Evolutionary conservation across 2,797 vertebrate genomes (phyloP).

Genomic region (Salarias fasciatus): DNA sequence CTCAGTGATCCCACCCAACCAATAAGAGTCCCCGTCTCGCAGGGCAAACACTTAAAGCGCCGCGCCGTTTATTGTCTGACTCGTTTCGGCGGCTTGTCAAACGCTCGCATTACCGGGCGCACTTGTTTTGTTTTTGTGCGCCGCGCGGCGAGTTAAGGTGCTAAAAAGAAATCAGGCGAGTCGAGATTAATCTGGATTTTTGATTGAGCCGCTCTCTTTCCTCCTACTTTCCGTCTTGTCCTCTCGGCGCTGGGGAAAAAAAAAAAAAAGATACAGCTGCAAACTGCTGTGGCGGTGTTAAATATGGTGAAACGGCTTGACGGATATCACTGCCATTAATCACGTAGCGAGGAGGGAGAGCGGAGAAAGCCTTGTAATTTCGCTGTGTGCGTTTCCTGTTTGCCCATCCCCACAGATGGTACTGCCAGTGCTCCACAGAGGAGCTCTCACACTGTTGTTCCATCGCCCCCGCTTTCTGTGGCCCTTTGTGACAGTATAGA

Average conservation of each 20-base stretch:
- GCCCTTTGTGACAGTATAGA: slow-evolving; percentile 78
- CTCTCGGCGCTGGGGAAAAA: slow-evolving; percentile 47
- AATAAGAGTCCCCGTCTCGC: slow-evolving; percentile 62
- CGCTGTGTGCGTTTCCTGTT: slow-evolving; percentile 83
- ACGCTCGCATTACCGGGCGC: slow-evolving; percentile 36
- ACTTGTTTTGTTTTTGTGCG: slow-evolving; percentile 43
- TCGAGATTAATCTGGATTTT: slow-evolving; percentile 49
- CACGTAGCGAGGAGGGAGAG: slow-evolving; percentile 61
- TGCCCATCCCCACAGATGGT: slow-evolving; percentile 81
- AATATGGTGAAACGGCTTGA: slow-evolving; percentile 82
- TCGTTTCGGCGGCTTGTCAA: slow-evolving; percentile 43
- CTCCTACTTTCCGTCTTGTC: slow-evolving; percentile 7
- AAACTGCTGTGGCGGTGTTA: slow-evolving; percentile 74
- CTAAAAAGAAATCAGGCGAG: slow-evolving; percentile 32
- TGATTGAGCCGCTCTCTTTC: slow-evolving; percentile 36
- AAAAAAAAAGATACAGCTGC: slow-evolving; percentile 77
- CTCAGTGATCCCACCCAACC: slow-evolving; percentile 70
- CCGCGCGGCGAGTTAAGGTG: slow-evolving; percentile 24
- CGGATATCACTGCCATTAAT: slow-evolving; percentile 82
- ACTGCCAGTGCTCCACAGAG: slow-evolving; percentile 75
- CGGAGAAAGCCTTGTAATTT: slow-evolving; percentile 80
- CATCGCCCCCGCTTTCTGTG: slow-evolving; percentile 72
- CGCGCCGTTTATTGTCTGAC: slow-evolving; percentile 17
- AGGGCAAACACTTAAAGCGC: slow-evolving; percentile 46
- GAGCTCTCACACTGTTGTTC: slow-evolving; percentile 76